A percentile compares a stretch with the other conserved stretches of the same genome.
These are phyloP conservation scores for Anthonomus grandis DNA, from an alignment of 1,140 invertebrate species.

Conservation along the genomic window DNA sequence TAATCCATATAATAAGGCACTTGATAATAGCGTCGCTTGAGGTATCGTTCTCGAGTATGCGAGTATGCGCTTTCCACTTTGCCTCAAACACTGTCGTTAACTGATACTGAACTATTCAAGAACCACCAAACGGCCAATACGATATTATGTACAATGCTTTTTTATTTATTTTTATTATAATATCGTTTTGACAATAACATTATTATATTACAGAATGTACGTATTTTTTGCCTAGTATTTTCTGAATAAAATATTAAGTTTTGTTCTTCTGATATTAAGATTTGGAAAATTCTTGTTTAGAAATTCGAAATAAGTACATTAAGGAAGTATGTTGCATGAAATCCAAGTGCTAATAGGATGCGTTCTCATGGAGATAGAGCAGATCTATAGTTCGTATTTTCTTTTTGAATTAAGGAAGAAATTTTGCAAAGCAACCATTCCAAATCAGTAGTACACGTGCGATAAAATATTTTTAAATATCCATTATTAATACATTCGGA, in stretches of 20 bases:
- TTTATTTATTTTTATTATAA: neutral
- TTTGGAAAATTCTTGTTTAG: neutral
- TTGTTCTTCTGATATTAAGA: neutral
- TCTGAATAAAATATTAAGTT: neutral
- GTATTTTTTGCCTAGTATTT: too few relatives aligned
- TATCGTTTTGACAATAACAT: too few relatives aligned
- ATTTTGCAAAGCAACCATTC: conserved; percentile 5
- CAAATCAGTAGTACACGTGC: neutral
- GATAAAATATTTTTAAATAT: neutral
- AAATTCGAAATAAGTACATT: conserved; percentile 8
- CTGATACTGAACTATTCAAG: neutral
- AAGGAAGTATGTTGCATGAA: neutral
- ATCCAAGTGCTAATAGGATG: neutral
- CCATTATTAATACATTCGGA: conserved; percentile 1
- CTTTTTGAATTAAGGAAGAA: conserved; percentile 1
- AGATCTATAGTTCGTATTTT: conserved; percentile 5
- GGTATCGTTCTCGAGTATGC: too few relatives aligned
- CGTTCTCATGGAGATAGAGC: too few relatives aligned
- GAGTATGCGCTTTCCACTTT: too few relatives aligned
- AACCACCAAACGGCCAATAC: neutral
- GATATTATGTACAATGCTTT: neutral
- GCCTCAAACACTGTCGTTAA: too few relatives aligned
- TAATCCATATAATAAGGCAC: too few relatives aligned
- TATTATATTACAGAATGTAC: too few relatives aligned
- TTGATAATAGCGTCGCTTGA: neutral